A percentile compares a stretch with the other conserved stretches of the same genome.
Evolutionary conservation across 2,113 vertebrate species (phyloP).

Genomic region (Phrynosoma platyrhinos): DNA sequence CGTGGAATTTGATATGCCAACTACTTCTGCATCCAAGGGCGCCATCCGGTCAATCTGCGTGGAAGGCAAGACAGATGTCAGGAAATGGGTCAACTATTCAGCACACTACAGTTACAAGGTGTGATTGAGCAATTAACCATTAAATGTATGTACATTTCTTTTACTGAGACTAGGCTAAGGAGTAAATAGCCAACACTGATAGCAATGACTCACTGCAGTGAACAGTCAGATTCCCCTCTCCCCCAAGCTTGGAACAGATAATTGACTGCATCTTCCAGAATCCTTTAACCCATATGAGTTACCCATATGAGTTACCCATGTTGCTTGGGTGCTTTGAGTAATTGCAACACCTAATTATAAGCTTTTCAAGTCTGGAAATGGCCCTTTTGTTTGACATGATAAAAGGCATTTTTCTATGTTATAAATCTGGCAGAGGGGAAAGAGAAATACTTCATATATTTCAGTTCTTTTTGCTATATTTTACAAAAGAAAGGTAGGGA

Average conservation of each 20-base stretch:
- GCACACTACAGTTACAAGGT: conserved; percentile 92
- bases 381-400: not conserved
- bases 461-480: not conserved
- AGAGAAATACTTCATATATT: not conserved
- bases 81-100: conserved; percentile 91
- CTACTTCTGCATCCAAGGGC: conserved; percentile 86
- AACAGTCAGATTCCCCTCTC: not conserved
- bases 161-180: not conserved
- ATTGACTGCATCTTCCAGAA: too few species aligned
- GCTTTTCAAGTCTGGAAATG: not conserved
- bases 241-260: too few species aligned
- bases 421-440: not conserved
- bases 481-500: not conserved
- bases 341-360: not conserved
- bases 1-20: conserved; percentile 90
- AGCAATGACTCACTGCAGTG: not conserved
- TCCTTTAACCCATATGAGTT: too few species aligned
- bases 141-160: not conserved
- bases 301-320: not conserved
- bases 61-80: conserved; percentile 81
- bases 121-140: conserved; percentile 8
- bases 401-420: not conserved
- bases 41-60: conserved; percentile 85
- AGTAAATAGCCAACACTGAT: not conserved
- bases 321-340: not conserved